Evolutionary conservation across 2,113 vertebrate species (phyloP), one percentile per base, ranked within the genome.

Genomic region (Zosterops borbonicus): DNA sequence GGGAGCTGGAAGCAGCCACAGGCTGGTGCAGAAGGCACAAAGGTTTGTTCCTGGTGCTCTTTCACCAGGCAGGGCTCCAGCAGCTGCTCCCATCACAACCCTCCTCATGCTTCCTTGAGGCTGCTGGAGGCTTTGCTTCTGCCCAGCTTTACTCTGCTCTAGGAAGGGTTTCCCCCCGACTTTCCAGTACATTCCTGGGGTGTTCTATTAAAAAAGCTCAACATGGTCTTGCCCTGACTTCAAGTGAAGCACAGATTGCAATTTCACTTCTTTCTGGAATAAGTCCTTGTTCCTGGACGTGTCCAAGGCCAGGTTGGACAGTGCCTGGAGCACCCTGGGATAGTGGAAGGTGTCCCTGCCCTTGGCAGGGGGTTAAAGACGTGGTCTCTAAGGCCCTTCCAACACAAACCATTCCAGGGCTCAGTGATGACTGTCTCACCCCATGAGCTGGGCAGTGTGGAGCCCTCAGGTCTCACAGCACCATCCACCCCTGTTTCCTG

Each of bases 1-100:
- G 29, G 69, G 44, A 69, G 22, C n/a, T 65, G 58, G 70, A 52
- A 73, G 53, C 29, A 62, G 80, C 29, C 67, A 80, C 46, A 20
- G 44, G 21, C 35, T 41, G 53, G 31, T 62, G 49, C 28, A 37
- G 53, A 59, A 50, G 28, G 9, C 2, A 1, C 0, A 0, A 42
- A 59, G 13, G 22, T 29, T 42, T 55, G 37, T 71, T n/a, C 42
- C 28, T 85, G 33, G 46, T 2, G 5, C 5, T 52, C 27, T 22
- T 73, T 73, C 12, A 1, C 42, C 15, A 53, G 47, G 28, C 9
- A 29, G 24, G 64, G 27, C 23, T 82, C 29, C 35, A n/a, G 5
- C 0, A 4, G 49, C 59, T 56, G 7, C 28, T 86, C 50, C 50
- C 44, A 35, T 50, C 69, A 29, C 31, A 63, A 44, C 6, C n/a